A percentile compares a stretch with the other conserved stretches of the same genome.
These are phyloP conservation scores for Himalopsyche japonica DNA, from an alignment of 2,888 invertebrate genomes.

Conservation along the genomic window DNA sequence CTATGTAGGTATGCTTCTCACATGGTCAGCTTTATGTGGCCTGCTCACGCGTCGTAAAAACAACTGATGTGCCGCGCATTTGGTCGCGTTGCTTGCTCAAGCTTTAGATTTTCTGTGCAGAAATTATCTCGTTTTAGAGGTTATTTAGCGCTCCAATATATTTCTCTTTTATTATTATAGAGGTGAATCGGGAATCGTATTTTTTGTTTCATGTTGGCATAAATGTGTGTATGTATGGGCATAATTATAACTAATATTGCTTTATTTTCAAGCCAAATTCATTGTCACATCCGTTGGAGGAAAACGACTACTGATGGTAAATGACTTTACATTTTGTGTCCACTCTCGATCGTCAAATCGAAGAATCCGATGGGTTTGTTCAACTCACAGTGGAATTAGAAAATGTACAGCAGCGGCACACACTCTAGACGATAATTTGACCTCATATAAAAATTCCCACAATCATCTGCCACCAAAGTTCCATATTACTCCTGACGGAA, in stretches of 20 bases:
- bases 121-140: too few species aligned
- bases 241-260: neutral
- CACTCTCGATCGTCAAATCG: neutral
- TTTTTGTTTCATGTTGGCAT: too few species aligned
- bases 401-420: neutral
- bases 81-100: too few species aligned
- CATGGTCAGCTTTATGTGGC: too few species aligned
- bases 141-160: too few species aligned
- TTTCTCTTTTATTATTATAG: too few species aligned
- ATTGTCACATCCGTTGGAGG: slow-evolving; percentile 13
- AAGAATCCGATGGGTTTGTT: neutral
- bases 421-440: neutral
- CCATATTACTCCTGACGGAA: neutral
- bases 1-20: too few species aligned
- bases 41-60: too few species aligned
- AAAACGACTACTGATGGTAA: slow-evolving; percentile 12
- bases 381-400: neutral
- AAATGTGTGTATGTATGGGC: too few species aligned
- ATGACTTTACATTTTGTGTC: slow-evolving; percentile 23
- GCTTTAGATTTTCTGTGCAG: too few species aligned
- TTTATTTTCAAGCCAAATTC: slow-evolving; percentile 15
- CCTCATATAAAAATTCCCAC: neutral
- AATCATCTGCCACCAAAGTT: neutral
- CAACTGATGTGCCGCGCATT: too few species aligned
- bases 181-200: neutral